A percentile compares a stretch with the other conserved stretches of the same genome.
phyloP scores from a whole-genome alignment of 2,888 invertebrate genomes.

The Abscondita cerata region DNA sequence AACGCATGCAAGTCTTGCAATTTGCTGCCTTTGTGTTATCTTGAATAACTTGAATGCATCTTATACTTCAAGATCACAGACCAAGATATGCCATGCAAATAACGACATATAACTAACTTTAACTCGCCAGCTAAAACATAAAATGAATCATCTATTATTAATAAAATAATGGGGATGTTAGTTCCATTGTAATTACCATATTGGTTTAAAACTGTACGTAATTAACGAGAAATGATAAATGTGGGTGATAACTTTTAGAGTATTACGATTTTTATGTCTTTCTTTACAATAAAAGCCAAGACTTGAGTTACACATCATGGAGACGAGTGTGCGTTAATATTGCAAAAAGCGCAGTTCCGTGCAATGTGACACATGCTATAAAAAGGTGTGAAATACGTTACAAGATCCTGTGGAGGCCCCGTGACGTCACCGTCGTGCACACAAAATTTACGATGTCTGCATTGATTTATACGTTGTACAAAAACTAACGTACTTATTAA shows the following conservation, averaged over 20 bases:
- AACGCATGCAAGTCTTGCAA: constrained; percentile 34
- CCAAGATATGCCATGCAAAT: constrained; percentile 32
- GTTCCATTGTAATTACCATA: too few species aligned
- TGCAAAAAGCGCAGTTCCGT: constrained; percentile 32
- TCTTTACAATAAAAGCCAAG: constrained; percentile 20
- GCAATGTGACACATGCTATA: constrained; percentile 34
- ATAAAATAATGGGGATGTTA: constrained; percentile 36
- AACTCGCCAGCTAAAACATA: constrained; percentile 26
- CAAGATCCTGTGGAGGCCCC: constrained; percentile 31
- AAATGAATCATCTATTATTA: constrained; percentile 35
- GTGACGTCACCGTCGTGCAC: constrained; percentile 36
- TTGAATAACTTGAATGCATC: constrained; percentile 38
- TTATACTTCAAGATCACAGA: constrained; percentile 36
- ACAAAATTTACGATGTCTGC: constrained; percentile 48
- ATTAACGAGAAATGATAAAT: too few species aligned
- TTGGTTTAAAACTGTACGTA: too few species aligned
- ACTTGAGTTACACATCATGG: constrained; percentile 16
- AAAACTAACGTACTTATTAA: constrained; percentile 39
- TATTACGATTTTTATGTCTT: too few species aligned
- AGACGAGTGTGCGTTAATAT: constrained; percentile 22
- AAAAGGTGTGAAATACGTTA: constrained; percentile 36
- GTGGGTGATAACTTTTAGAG: too few species aligned
- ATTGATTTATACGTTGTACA: constrained; percentile 43
- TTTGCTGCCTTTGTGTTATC: constrained; percentile 38
- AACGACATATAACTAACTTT: constrained; percentile 28